Conservation (phyloP, 2,113 vertebrate species). For the Ptilonorhynchus violaceus region DNA sequence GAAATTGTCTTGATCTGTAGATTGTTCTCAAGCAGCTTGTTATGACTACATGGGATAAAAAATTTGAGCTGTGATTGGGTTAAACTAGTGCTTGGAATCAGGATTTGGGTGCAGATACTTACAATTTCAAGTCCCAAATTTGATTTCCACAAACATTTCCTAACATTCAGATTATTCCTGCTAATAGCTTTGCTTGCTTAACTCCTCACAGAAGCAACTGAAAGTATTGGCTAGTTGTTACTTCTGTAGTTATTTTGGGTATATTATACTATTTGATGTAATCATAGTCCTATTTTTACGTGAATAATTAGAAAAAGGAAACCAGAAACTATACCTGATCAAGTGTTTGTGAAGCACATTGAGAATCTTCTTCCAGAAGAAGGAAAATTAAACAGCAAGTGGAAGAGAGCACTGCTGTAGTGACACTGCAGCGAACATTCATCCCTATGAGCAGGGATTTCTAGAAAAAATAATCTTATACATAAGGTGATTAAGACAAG, state of each 20-base stretch:
- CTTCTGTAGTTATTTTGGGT: neutral
- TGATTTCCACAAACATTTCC: neutral
- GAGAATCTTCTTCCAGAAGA: slow-evolving; percentile 31
- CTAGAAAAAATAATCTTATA: slow-evolving; percentile 53
- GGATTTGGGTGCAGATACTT: neutral
- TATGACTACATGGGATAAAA: neutral
- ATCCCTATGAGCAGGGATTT: slow-evolving; percentile 1
- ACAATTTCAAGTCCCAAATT: neutral
- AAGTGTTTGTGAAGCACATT: neutral
- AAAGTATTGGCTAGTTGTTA: neutral
- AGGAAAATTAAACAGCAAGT: slow-evolving; percentile 38
- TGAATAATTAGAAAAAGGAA: neutral
- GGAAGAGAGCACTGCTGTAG: slow-evolving; percentile 23
- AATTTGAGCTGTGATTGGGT: neutral
- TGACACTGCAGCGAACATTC: slow-evolving; percentile 33
- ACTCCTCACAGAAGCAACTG: neutral
- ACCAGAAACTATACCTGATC: neutral
- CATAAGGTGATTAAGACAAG: slow-evolving; percentile 61
- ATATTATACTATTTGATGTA: neutral
- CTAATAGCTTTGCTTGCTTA: neutral
- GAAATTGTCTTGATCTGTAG: neutral
- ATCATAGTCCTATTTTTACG: neutral
- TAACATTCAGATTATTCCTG: neutral
- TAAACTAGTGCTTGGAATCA: neutral
- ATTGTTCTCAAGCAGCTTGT: neutral